Conservation (phyloP, 2,113 vertebrate species). For the Thunnus thynnus region DNA sequence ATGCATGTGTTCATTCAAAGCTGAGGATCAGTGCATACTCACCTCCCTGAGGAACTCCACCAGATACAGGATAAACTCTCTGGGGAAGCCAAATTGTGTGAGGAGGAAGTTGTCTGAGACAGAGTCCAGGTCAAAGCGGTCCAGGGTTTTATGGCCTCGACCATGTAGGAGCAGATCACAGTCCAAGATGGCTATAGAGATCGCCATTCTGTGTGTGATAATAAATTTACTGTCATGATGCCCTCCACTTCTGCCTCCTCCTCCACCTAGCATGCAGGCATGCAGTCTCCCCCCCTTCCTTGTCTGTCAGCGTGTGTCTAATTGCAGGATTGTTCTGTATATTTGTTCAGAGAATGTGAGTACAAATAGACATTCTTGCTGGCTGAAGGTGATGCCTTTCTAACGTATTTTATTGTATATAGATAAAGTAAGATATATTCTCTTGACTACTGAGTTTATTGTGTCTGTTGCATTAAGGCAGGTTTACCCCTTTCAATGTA, state of each 20-base stretch:
- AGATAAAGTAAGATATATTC: too few relatives aligned
- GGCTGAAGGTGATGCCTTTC: too few relatives aligned
- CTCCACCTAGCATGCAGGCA: too few relatives aligned
- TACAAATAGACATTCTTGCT: too few relatives aligned
- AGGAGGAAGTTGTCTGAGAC: slow-evolving; percentile 92
- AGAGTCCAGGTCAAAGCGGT: slow-evolving; percentile 93
- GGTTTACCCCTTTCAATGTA: background rate
- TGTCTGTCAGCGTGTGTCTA: too few relatives aligned
- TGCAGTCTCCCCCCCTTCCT: too few relatives aligned
- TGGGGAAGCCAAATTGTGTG: slow-evolving; percentile 93
- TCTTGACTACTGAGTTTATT: too few relatives aligned
- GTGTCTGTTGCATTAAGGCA: background rate
- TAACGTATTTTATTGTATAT: too few relatives aligned
- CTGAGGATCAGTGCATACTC: background rate
- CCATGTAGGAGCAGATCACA: slow-evolving; percentile 96
- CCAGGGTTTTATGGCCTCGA: slow-evolving; percentile 93
- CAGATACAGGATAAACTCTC: slow-evolving; percentile 94
- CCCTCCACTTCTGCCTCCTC: too few relatives aligned
- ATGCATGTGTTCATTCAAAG: background rate
- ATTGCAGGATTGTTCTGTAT: too few relatives aligned
- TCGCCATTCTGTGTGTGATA: slow-evolving; percentile 85
- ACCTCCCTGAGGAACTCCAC: slow-evolving; percentile 89
- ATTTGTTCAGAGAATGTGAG: too few relatives aligned
- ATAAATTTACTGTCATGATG: background rate
- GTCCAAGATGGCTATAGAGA: slow-evolving; percentile 93